A percentile compares a stretch with the other conserved stretches of the same genome.
phyloP scores from a whole-genome alignment of 2,888 invertebrate genomes.

The Aleiodes alternator region DNA sequence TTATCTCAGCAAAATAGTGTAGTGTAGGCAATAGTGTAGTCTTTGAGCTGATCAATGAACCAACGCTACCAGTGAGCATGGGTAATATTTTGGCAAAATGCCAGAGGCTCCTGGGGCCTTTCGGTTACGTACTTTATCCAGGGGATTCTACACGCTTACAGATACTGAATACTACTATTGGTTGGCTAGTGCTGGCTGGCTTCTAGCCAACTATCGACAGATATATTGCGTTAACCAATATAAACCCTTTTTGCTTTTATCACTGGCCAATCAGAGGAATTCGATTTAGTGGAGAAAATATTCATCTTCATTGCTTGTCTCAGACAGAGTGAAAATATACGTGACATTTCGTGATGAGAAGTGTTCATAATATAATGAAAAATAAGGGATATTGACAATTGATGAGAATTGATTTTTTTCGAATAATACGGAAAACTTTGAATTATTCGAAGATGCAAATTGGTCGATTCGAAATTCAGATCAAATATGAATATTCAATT shows the following conservation, averaged over 20 bases:
- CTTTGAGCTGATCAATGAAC: constrained; percentile 14
- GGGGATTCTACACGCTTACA: constrained; percentile 55
- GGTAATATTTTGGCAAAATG: constrained; percentile 57
- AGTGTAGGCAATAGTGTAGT: background rate
- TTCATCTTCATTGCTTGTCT: background rate
- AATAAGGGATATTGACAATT: too few relatives aligned
- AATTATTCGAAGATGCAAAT: too few relatives aligned
- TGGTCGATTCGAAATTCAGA: too few relatives aligned
- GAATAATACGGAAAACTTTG: too few relatives aligned
- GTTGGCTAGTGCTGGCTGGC: constrained; percentile 52
- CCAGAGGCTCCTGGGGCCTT: constrained; percentile 54
- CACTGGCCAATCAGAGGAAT: constrained; percentile 21
- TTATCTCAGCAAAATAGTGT: background rate
- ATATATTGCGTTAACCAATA: constrained; percentile 38
- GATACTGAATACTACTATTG: constrained; percentile 57
- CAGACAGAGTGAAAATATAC: too few relatives aligned
- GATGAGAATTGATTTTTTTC: too few relatives aligned
- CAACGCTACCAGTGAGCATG: constrained; percentile 15
- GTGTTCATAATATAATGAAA: too few relatives aligned
- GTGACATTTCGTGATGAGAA: too few relatives aligned
- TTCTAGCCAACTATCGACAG: constrained; percentile 56
- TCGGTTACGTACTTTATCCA: constrained; percentile 58
- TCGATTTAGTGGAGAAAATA: background rate
- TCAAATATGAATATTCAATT: too few relatives aligned
- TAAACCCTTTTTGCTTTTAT: constrained; percentile 41